A percentile compares a stretch with the other conserved stretches of the same genome.
Evolutionary conservation across 2,888 invertebrate genomes (phyloP).

Genomic region (Drosophila austrosaltans): DNA sequence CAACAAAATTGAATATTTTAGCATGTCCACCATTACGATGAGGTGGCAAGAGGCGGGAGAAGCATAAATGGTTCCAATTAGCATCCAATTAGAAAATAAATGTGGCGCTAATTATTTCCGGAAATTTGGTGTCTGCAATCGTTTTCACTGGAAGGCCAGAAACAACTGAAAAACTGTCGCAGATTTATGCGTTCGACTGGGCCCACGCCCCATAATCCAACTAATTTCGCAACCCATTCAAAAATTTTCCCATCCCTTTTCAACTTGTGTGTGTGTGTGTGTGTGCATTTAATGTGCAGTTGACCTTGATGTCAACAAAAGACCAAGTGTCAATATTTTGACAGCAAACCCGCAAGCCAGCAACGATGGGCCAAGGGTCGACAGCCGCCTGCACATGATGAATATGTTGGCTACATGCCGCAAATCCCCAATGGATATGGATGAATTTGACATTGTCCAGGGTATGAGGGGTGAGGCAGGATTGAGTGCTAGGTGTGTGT

Average conservation of each 20-base stretch:
- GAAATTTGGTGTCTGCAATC: slow-evolving; percentile 50
- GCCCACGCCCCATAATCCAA: slow-evolving; percentile 13
- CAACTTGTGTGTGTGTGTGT: slow-evolving; percentile 21
- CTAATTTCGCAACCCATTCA: not conserved
- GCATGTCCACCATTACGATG: slow-evolving; percentile 50
- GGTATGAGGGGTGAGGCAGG: not conserved
- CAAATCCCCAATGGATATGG: slow-evolving; percentile 63
- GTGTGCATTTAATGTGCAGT: slow-evolving; percentile 70
- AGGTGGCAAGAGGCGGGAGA: slow-evolving; percentile 16
- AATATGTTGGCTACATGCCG: slow-evolving; percentile 59
- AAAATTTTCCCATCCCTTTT: slow-evolving; percentile 15
- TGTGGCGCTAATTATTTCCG: slow-evolving; percentile 57
- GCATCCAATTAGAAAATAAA: slow-evolving; percentile 75
- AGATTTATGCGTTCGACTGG: slow-evolving; percentile 50
- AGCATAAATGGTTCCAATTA: slow-evolving; percentile 58
- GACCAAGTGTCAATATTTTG: slow-evolving; percentile 73
- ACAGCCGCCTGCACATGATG: slow-evolving; percentile 51
- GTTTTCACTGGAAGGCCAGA: slow-evolving; percentile 31
- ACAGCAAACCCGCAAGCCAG: slow-evolving; percentile 47
- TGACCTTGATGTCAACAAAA: slow-evolving; percentile 71
- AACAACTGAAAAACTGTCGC: slow-evolving; percentile 45
- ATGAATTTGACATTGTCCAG: slow-evolving; percentile 38
- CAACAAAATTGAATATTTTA: slow-evolving; percentile 55
- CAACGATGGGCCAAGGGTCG: not conserved
- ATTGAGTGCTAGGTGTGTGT: not conserved